A percentile compares a stretch with the other conserved stretches of the same genome.
Conservation (phyloP, 1,140 invertebrate genomes). For the Adoxophyes honmai region DNA sequence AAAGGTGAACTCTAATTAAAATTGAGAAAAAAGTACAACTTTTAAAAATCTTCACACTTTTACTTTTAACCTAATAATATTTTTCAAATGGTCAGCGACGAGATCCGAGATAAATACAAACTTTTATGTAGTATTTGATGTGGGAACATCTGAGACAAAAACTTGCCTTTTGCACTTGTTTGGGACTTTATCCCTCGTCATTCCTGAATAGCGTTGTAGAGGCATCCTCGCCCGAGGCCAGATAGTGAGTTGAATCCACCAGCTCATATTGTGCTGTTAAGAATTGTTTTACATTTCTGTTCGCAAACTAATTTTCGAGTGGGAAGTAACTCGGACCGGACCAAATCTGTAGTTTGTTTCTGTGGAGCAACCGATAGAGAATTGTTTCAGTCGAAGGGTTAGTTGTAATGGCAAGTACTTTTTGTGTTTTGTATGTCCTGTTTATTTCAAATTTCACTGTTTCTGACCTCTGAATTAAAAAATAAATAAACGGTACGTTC, state of each 20-base stretch:
- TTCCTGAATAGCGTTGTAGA: neutral
- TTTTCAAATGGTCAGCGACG: no score
- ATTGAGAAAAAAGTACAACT: no score
- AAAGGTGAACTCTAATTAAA: no score
- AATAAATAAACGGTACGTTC: no score
- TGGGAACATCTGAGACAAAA: constrained; percentile 7
- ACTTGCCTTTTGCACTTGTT: constrained; percentile 13
- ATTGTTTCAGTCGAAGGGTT: neutral
- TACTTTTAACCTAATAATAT: no score
- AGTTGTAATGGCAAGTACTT: neutral
- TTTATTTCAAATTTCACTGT: neutral
- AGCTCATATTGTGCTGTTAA: neutral
- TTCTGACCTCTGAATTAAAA: no score
- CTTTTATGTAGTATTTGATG: neutral
- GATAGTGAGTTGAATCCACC: neutral
- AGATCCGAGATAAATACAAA: no score
- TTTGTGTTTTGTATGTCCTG: neutral
- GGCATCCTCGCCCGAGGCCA: neutral
- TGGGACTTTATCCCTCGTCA: constrained; percentile 1
- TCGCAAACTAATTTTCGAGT: neutral
- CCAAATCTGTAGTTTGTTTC: neutral
- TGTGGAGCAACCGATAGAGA: neutral
- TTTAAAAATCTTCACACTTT: no score
- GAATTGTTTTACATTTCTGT: neutral
- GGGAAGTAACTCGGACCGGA: neutral